phyloP scores from a whole-genome alignment of 2,113 vertebrate species.

The Macquaria australasica region DNA sequence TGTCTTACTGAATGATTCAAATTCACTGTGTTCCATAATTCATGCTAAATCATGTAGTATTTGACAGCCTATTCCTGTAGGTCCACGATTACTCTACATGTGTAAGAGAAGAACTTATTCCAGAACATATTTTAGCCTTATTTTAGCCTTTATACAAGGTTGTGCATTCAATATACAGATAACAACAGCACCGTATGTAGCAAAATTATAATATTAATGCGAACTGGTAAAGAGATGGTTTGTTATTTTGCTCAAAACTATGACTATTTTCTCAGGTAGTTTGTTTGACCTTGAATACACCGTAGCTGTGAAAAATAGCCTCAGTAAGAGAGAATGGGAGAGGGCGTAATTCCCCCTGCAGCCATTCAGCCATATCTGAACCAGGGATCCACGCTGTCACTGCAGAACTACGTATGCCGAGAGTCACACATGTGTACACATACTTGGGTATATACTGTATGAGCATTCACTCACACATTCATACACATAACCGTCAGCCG shows the following conservation, averaged over 20 bases:
- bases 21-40: constrained; percentile 41
- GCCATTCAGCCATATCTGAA: constrained; percentile 68
- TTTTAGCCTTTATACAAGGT: not conserved
- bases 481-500: constrained; percentile 11
- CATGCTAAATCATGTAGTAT: constrained; percentile 25
- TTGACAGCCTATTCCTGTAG: not conserved
- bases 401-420: constrained; percentile 51
- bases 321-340: constrained; percentile 38
- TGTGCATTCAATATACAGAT: not conserved
- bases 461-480: constrained; percentile 9
- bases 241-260: constrained; percentile 53
- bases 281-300: constrained; percentile 73
- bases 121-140: not conserved
- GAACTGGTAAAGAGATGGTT: constrained; percentile 8
- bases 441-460: not conserved
- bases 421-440: constrained; percentile 17
- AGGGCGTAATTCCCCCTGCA: constrained; percentile 60
- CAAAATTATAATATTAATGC: constrained; percentile 21
- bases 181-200: not conserved
- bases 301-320: constrained; percentile 63
- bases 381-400: constrained; percentile 61
- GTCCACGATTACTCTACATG: constrained; percentile 1
- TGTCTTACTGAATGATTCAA: constrained; percentile 60
- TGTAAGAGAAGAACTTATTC: not conserved
- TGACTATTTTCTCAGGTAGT: constrained; percentile 47